These are phyloP conservation scores for Pluvialis apricaria DNA, from an alignment of 2,113 vertebrate genomes.

Conservation along the genomic window DNA sequence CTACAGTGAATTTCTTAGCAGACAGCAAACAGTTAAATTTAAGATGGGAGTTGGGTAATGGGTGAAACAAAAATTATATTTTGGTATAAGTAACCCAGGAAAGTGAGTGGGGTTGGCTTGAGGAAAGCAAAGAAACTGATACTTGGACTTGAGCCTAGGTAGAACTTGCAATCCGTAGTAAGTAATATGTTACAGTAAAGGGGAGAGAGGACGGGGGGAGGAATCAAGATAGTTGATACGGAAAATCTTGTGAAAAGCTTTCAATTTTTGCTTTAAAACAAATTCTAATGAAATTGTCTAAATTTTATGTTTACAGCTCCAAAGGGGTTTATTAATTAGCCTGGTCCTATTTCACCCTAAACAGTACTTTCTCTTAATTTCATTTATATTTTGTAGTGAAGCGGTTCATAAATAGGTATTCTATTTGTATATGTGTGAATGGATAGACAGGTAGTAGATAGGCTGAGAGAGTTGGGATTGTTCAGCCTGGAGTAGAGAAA, in stretches of 20 bases:
- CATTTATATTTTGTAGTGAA: background rate
- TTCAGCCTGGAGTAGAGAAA: no score
- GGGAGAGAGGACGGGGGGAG: rapidly evolving
- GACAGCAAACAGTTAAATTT: background rate
- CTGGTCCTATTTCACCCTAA: background rate
- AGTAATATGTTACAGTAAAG: background rate
- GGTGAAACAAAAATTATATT: background rate
- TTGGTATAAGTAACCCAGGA: background rate
- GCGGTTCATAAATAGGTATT: background rate
- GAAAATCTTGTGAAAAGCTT: background rate
- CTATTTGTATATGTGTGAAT: background rate
- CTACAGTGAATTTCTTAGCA: background rate
- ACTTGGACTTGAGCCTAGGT: background rate
- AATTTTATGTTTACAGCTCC: background rate
- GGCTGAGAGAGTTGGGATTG: no score
- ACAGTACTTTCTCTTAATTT: background rate
- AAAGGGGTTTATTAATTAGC: background rate
- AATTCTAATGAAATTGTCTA: background rate
- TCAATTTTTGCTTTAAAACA: background rate
- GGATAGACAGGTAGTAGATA: background rate
- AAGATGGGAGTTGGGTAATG: background rate
- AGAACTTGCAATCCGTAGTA: background rate
- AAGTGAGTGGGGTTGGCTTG: background rate
- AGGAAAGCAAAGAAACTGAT: background rate
- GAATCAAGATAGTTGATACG: background rate